phyloP scores from a whole-genome alignment of 1,140 invertebrate genomes.

The Eueides isabella region DNA sequence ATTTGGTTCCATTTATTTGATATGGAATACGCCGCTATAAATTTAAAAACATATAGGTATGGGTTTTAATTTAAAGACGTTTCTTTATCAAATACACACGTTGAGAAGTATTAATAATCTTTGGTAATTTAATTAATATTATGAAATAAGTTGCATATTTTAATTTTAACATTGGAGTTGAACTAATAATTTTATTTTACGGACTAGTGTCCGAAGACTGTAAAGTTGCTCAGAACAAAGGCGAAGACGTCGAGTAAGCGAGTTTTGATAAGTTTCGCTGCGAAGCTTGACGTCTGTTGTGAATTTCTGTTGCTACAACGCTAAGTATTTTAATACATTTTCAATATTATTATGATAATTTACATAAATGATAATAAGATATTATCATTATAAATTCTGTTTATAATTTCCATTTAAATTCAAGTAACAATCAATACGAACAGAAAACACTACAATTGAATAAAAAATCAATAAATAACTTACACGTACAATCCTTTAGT shows the following conservation, averaged over 20 bases:
- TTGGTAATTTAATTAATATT: neutral
- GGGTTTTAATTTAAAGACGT: too few species aligned
- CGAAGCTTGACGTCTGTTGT: conserved; percentile 7
- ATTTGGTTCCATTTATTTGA: neutral
- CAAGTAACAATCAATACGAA: too few species aligned
- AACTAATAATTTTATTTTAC: conserved; percentile 14
- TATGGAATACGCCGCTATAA: too few species aligned
- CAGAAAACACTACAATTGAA: neutral
- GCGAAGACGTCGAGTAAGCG: conserved; percentile 27
- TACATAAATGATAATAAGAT: too few species aligned
- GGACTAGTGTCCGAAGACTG: conserved; percentile 30
- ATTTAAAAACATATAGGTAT: too few species aligned
- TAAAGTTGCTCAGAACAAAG: conserved; percentile 32
- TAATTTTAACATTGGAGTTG: neutral
- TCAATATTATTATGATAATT: neutral
- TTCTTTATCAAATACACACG: neutral
- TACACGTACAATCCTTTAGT: neutral
- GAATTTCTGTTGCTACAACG: conserved; percentile 1
- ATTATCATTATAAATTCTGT: too few species aligned
- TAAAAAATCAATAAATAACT: neutral
- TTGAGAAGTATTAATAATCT: neutral
- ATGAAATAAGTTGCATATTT: neutral
- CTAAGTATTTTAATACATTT: conserved; percentile 2
- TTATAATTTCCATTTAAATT: too few species aligned
- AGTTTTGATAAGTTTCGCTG: conserved; percentile 20